Evolutionary conservation across 2,797 vertebrate genomes (phyloP), one percentile per base, ranked within the genome.

Genomic region (Crotalus adamanteus): DNA sequence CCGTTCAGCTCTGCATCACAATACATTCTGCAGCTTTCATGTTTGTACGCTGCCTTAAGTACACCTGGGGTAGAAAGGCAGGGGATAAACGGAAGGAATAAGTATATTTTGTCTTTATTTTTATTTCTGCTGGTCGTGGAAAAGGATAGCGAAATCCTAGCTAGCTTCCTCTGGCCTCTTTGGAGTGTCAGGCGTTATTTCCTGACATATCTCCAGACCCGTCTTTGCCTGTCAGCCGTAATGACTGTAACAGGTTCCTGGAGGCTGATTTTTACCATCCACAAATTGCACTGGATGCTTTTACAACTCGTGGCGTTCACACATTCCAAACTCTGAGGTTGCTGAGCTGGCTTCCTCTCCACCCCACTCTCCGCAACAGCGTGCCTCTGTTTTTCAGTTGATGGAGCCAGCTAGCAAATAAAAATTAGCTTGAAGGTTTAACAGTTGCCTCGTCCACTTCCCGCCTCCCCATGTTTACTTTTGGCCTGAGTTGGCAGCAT

Each of bases 401-500:
- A 26, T 73, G 25, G 47, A 85, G 18, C 31, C 94, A 3, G 25
- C 14, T 13, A n/a, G 88, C 87, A 59, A 94, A 9, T 86, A 14
- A 73, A 93, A 87, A 94, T 92, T 88, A 53, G 51, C 51, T 69
- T 93, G 1, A 87, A 87, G 85, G 94, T 95, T 3, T 90, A 93
- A 90, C 37, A 63, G 31, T n/a, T 53, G 16, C 3, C 25, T 63
- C 31, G 42, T 65, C 53, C 7, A n/a, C n/a, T 31, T 2, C 88
- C 59, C 6, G 4, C 11, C 4, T 13, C 22, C 25, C 47, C 5
- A 18, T 60, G 26, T 85, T 89, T 92, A 65, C 56, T 90, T 94
- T 94, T 94, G 63, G 85, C 69, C 26, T 42, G 26, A 60, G 51
- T 93, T 90, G 85, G 91, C 93, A 83, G 87, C 92, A 57, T 53